Evolutionary conservation across 2,113 vertebrate genomes (phyloP), one percentile per base, ranked within the genome.

Genomic region (Xiphophorus maculatus): DNA sequence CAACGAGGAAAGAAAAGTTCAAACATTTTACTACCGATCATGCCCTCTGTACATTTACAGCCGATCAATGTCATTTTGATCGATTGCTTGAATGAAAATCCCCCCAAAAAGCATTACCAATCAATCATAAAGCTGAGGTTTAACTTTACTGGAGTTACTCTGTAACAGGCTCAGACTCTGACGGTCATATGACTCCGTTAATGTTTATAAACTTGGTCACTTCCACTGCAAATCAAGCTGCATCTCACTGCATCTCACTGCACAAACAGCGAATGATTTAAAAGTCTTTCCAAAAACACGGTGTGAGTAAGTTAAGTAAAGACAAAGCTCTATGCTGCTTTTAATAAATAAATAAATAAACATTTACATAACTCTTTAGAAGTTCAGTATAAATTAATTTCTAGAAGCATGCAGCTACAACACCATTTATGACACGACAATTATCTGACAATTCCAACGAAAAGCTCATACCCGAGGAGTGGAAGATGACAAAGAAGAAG

Each of bases 131-230:
- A 76, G 48, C 63, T 61, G 33, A 51, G 37, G 14, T 63, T 86
- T 76, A 68, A 74, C 63, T 63, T 74, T 15, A 22, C 60, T 29
- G 61, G 19, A 79, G 71, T 64, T 79, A 79, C 85, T 86, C 63
- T 77, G 27, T 63, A 87, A 82, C 66, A 73, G 32, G 71, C 22
- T 51, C 70, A 77, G 82, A 89, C 73, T 79, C 63, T 32, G 67
- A 76, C n/a, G n/a, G 80, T 94, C 94, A 93, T 88, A 84, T 93
- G 93, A 94, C 88, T 84, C 88, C 74, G 89, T 93, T 93, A 95
- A 95, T 94, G 87, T 89, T 89, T 92, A 90, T 64, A 58, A 64
- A 30, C 32, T 40, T 1, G n/a, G 22, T 22, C 29, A 69, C 5
- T 68, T 73, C 30, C 61, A 65, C 4, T 61, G 51, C 25, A 78